Conservation (phyloP, 53 echinoderm and acorn worm species). For the Antedon mediterranea region DNA sequence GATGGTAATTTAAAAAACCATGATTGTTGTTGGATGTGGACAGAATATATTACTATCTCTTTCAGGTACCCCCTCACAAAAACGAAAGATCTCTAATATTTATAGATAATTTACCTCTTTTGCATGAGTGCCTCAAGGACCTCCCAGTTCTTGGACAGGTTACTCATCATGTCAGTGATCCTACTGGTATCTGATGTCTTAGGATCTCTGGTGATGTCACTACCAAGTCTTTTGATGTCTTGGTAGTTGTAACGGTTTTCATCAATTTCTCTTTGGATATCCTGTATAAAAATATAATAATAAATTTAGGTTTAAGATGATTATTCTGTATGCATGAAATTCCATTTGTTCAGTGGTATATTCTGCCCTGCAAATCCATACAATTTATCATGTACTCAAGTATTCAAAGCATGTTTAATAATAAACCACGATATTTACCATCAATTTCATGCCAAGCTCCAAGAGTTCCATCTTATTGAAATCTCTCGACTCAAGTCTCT, state of each 20-base stretch:
- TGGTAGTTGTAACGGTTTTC: conserved; percentile 78
- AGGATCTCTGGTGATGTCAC: conserved; percentile 80
- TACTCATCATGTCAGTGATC: conserved; percentile 72
- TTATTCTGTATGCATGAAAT: no score
- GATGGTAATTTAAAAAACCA: no score
- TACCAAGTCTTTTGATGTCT: conserved; percentile 81
- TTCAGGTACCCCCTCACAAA: no score
- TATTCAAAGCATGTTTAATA: not conserved
- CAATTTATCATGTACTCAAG: no score
- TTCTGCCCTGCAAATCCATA: no score
- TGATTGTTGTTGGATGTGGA: not conserved
- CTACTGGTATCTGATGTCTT: conserved; percentile 68
- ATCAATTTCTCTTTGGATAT: conserved; percentile 78
- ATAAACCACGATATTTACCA: conserved; percentile 35
- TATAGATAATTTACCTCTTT: conserved; percentile 52
- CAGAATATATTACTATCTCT: not conserved
- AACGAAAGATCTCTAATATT: not conserved
- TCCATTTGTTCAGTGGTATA: no score
- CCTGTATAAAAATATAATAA: no score
- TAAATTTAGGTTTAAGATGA: no score
- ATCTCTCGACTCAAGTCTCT: conserved; percentile 71
- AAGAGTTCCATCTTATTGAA: conserved; percentile 68
- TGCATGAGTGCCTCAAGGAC: conserved; percentile 74
- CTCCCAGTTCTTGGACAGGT: conserved; percentile 96
- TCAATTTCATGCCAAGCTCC: conserved; percentile 69